Evolutionary conservation across 2,888 invertebrate species (phyloP).

Genomic region (Drosophila rellima): DNA sequence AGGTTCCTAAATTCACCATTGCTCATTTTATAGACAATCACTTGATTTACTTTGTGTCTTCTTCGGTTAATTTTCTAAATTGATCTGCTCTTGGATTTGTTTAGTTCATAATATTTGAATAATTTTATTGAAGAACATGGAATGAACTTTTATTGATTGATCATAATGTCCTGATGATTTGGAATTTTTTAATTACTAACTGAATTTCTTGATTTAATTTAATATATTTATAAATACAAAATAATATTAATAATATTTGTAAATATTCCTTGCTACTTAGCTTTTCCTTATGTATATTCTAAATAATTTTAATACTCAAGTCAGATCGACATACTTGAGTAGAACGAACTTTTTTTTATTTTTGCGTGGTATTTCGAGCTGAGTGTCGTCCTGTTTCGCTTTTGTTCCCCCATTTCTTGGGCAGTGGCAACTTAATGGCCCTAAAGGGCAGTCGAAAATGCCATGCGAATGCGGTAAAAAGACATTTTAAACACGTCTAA

Average conservation of each 20-base stretch:
- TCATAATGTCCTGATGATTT: no score
- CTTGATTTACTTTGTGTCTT: no score
- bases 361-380: conserved; percentile 19
- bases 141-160: no score
- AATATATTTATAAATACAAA: not conserved
- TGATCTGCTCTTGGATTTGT: not conserved
- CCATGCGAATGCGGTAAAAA: conserved; percentile 55
- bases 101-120: not conserved
- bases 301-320: not conserved
- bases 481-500: conserved; percentile 72
- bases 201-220: not conserved
- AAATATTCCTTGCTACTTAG: no score
- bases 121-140: not conserved
- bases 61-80: not conserved
- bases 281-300: no score
- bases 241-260: no score
- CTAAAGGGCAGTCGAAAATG: conserved; percentile 59
- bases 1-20: no score
- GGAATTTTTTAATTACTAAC: no score
- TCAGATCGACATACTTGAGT: not conserved
- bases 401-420: conserved; percentile 17
- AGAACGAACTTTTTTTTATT: not conserved
- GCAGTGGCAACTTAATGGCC: conserved; percentile 67
- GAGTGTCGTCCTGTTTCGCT: conserved; percentile 11
- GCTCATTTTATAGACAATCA: no score